Base-by-base conservation (phyloP, 2,888 invertebrate species). In the Ctenicera cuprea region DNA sequence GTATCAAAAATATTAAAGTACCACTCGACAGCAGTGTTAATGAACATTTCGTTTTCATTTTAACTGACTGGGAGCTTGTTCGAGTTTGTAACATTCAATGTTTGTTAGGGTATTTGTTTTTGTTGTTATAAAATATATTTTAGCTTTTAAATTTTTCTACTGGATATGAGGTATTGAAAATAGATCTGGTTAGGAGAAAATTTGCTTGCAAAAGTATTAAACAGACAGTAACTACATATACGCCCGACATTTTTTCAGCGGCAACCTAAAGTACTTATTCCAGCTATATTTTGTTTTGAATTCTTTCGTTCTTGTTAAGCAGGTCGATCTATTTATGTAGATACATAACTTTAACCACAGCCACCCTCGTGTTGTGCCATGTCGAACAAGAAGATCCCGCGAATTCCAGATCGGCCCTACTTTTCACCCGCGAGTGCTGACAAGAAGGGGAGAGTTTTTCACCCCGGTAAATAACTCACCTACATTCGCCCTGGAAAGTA, bases 391-490 rank as follows among this genome's bases (percentile, higher is more conserved):
- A 54, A 50, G 45, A 45, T 3, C 22, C 22, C 33, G 30, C 7
- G 11, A 14, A 14, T 30, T 54, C n/a, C 33, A n/a, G 54, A 26
- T 14, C 45, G 45, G 45, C 8, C 45, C 9, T 18, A 45, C 45
- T 45, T 45, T 45, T 18, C 45, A 45, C 14, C 45, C 18, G 45
- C 16, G 54, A 54, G 30, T 22, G 54, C 4, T 33, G 54, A 30
- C 54, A 54, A 30, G 59, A 59, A 59, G 59, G 59, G 59, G 59
- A 37, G 59, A 37, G 37, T 11, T 18, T 54, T 37, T 16, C 37
- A 33, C 16, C 59, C 41, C 59, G 2, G 59, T 59, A 59, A 59
- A 66, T 66, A 66, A 66, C 65, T 66, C 65, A 52, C 52, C 65
- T 66, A 33, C 48, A 66, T 45, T 57, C 67, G 18, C 33, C 22